Evolutionary conservation across 1,140 invertebrate genomes (phyloP), one percentile per base, ranked within the genome.

Genomic region (Nasonia giraulti): DNA sequence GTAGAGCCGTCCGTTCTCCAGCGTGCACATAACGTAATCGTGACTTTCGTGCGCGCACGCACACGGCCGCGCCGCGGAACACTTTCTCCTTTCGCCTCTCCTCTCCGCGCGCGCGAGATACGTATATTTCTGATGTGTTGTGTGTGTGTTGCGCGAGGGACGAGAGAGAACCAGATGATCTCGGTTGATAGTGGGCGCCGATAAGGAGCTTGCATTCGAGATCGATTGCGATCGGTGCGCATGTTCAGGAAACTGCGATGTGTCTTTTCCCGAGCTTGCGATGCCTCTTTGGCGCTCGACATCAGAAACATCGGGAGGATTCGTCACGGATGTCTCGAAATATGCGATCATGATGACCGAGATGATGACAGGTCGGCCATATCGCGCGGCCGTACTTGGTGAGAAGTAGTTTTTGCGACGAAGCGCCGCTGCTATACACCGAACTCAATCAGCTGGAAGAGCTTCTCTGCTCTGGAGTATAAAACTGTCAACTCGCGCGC

Each of bases 41-140:
- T 87, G 89, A 90, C 89, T 89, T 89, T 90, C 88, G 85, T 90
- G 76, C 89, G 86, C 69, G 76, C 87, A 87, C 87, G 87, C 40
- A 55, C 27, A 23, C 66, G 23, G 75, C 69, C 82, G 47, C 47
- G 71, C 23, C 23, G 33, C 85, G 87, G 88, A 92, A 91, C 86
- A 91, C 92, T 93, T 93, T 93, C 92, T 90, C 92, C 91, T 93
- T 92, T 92, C 89, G 87, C 90, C 86, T 90, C 33, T 76, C 78
- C 82, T 79, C 50, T 44, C 40, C 40, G 40, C 40, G 27, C 27
- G 37, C 37, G 0, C 10, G 50, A n/a, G 55, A 62, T 62, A 62
- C 23, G 47, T 14, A 17, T 14, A 27, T 27, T 27, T 27, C 27
- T 27, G 27, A 27, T 27, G 1, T 27, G 27, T 12, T 14, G 12